Base-by-base conservation (phyloP, 2,888 invertebrate species). In the Aleiodes testaceus region DNA sequence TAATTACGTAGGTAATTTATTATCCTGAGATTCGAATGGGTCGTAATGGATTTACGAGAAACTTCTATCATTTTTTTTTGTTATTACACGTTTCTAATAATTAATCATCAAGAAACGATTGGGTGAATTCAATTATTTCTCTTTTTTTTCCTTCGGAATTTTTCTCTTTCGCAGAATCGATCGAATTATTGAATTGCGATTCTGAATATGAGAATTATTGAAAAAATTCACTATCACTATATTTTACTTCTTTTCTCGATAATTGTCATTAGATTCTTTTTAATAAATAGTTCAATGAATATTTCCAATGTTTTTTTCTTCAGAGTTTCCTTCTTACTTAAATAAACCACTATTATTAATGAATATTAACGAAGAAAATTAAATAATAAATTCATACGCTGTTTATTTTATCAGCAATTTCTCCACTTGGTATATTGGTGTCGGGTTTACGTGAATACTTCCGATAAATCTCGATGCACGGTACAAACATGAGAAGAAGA, bases 401-500 rank as follows among this genome's bases (percentile, higher is more conserved):
- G 75, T 85, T 82, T 70, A 85, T 80, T 70, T 78, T 18, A 9
- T 16, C 82, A 63, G 80, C 75, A 61, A 83, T 83, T 71, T 85
- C 80, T 18, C 79, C 77, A 66, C 74, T 74, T 78, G 61, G 70
- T 52, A 49, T 75, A 61, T 79, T 77, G 59, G 75, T 76, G 63
- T 75, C 75, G 26, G 72, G 74, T 64, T 74, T 77, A 47, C 65
- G 70, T 61, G 72, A 79, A 70, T 76, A 81, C 70, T 79, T 81
- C 20, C 84, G 80, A 61, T 81, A 84, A 59, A 84, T 78, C 73
- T 83, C 84, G 71, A 84, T 77, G 14, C 86, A 75, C 18, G 89
- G 89, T 79, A 88, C 84, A 22, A 89, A 84, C 75, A 89, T 78
- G 76, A 95, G 87, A 59, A 94, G 89, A 1, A 92, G 79, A 0